A percentile compares a stretch with the other conserved stretches of the same genome.
These are phyloP conservation scores for Hiodon tergisus DNA, from an alignment of 2,113 vertebrate genomes.

Conservation along the genomic window DNA sequence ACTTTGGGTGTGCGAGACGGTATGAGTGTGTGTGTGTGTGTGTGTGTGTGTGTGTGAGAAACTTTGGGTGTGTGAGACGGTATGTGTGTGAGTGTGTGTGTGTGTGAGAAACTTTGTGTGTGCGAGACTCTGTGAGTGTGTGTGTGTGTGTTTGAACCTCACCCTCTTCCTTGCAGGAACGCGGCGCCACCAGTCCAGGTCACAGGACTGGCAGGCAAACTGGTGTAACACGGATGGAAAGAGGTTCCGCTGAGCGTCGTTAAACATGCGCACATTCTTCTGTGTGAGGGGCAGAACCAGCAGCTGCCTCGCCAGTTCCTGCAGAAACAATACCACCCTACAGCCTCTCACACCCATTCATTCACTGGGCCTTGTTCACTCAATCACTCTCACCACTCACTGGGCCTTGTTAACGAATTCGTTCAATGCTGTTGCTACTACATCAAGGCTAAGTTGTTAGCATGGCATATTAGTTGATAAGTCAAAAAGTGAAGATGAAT, in stretches of 20 bases:
- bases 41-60: no score
- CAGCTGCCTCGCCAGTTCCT: slow-evolving; percentile 43
- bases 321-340: background rate
- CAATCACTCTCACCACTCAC: background rate
- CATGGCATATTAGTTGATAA: no score
- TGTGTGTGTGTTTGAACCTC: background rate
- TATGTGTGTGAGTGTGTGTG: no score
- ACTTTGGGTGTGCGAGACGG: no score
- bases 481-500: slow-evolving; percentile 10
- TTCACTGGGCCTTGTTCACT: no score
- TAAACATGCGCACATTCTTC: slow-evolving; percentile 64
- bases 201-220: slow-evolving; percentile 63
- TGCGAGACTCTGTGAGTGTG: background rate
- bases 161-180: slow-evolving; percentile 68
- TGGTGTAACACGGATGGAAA: slow-evolving; percentile 53
- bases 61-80: no score
- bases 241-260: slow-evolving; percentile 54
- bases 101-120: no score
- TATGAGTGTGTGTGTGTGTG: no score
- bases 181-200: slow-evolving; percentile 65
- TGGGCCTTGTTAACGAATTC: background rate
- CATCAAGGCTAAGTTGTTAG: no score
- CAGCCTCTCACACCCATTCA: background rate
- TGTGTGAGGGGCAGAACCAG: slow-evolving; percentile 52
- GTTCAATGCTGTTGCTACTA: no score